Conservation (phyloP, 2,888 invertebrate genomes). For the Pyralis farinalis region DNA sequence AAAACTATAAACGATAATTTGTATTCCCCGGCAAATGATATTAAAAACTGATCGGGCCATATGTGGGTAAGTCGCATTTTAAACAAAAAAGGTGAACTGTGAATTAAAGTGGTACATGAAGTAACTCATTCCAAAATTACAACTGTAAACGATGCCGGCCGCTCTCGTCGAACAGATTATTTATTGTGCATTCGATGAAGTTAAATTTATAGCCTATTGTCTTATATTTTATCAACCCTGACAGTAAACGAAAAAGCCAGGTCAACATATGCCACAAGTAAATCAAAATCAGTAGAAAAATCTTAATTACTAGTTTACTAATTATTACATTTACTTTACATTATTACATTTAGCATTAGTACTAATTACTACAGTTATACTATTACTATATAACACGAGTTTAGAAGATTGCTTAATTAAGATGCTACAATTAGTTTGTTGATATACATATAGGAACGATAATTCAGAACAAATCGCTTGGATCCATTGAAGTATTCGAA, state of each 20-base stretch:
- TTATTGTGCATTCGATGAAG: constrained; percentile 28
- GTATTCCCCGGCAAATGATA: constrained; percentile 43
- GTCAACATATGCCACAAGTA: not conserved
- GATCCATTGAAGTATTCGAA: constrained; percentile 45
- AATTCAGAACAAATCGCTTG: constrained; percentile 19
- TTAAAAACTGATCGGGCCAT: constrained; percentile 40
- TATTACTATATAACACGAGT: too few species aligned
- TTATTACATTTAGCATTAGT: too few species aligned
- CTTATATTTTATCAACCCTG: constrained; percentile 26
- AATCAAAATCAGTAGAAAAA: not conserved
- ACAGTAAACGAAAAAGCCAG: not conserved
- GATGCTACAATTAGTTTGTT: not conserved
- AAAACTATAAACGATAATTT: constrained; percentile 36
- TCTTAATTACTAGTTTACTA: too few species aligned
- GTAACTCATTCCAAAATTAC: constrained; percentile 34
- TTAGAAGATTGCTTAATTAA: not conserved
- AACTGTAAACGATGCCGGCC: constrained; percentile 32
- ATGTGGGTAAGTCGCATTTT: constrained; percentile 29
- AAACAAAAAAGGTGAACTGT: constrained; percentile 40
- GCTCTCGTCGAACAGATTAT: constrained; percentile 29
- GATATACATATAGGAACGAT: not conserved
- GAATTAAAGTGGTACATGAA: constrained; percentile 35
- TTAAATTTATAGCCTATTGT: constrained; percentile 48
- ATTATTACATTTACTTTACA: too few species aligned
- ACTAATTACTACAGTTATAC: too few species aligned